Conservation (phyloP, 2,888 invertebrate genomes). For the Coecobrya sp. region DNA sequence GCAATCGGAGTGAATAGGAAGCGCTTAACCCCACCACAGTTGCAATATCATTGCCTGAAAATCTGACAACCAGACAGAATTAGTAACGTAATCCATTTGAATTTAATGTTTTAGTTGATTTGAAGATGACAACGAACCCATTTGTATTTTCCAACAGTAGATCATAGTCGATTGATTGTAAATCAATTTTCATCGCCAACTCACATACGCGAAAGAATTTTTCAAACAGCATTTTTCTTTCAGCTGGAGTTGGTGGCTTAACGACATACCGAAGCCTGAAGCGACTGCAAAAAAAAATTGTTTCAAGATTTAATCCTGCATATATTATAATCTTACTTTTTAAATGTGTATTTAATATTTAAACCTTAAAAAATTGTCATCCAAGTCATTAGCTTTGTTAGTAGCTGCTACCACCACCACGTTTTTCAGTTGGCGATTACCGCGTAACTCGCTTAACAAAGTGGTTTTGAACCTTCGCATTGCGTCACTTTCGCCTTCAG, state of each 20-base stretch:
- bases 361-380: neutral
- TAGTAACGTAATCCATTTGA: no score
- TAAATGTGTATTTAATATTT: neutral
- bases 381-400: neutral
- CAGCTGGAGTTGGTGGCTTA: neutral
- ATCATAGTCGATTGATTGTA: neutral
- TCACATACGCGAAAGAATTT: neutral
- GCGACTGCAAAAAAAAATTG: neutral
- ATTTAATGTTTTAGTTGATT: no score
- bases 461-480: neutral
- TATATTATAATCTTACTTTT: neutral
- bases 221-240: neutral
- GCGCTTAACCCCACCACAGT: neutral
- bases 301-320: neutral
- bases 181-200: neutral
- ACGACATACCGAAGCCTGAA: neutral
- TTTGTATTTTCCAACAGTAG: neutral
- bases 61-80: neutral
- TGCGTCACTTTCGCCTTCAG: neutral
- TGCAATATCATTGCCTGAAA: neutral
- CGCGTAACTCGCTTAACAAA: neutral
- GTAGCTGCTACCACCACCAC: neutral
- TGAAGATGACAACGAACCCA: no score
- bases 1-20: neutral
- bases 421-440: neutral